Evolutionary conservation across 2,888 invertebrate species (phyloP).

Genomic region (Arge pagana): DNA sequence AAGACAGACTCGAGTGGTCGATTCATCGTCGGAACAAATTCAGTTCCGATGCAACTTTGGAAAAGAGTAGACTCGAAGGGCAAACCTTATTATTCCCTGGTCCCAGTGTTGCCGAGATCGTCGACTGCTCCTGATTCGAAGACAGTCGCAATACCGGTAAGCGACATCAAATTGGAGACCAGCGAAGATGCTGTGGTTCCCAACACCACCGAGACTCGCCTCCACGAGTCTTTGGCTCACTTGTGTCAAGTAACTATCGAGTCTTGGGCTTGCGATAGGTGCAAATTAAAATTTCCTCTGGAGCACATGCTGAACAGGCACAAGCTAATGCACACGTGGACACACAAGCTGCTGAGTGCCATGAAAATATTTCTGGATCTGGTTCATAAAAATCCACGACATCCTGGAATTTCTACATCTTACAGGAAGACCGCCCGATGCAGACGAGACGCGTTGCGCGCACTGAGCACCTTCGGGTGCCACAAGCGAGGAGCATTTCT

Average conservation of each 20-base stretch:
- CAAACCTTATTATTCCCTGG: constrained; percentile 28
- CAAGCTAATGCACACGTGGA: constrained; percentile 30
- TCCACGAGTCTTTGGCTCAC: constrained; percentile 17
- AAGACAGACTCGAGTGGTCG: constrained; percentile 28
- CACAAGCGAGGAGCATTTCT: not conserved
- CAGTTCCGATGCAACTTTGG: constrained; percentile 32
- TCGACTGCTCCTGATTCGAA: not conserved
- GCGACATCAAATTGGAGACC: constrained; percentile 16
- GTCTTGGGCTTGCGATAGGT: constrained; percentile 39
- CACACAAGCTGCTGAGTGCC: too few species aligned
- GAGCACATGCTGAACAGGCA: constrained; percentile 44
- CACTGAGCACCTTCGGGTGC: constrained; percentile 7
- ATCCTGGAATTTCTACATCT: too few species aligned
- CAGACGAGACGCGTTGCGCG: too few species aligned
- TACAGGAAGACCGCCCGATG: too few species aligned
- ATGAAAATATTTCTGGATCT: too few species aligned
- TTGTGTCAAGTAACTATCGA: constrained; percentile 23
- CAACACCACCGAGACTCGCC: constrained; percentile 16
- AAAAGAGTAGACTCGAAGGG: constrained; percentile 27
- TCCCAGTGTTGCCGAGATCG: constrained; percentile 5
- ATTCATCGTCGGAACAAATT: constrained; percentile 29
- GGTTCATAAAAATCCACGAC: too few species aligned
- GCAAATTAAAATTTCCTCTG: constrained; percentile 43
- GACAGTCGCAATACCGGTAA: not conserved
- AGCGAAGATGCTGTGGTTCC: not conserved